These are phyloP conservation scores for Eretmocerus hayati DNA, from an alignment of 2,888 invertebrate species.

Conservation along the genomic window DNA sequence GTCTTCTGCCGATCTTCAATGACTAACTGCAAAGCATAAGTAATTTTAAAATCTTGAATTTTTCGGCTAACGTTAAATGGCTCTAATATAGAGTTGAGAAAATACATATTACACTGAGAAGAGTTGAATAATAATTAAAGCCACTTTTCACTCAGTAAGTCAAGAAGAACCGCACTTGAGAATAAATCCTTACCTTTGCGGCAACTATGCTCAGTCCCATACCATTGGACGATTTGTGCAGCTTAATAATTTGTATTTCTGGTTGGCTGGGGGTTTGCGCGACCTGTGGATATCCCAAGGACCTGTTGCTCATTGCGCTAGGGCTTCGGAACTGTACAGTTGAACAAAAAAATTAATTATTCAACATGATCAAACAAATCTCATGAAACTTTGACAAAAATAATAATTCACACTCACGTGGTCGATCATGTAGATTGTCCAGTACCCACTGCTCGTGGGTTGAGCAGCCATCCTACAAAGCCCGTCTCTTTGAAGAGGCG, in stretches of 20 bases:
- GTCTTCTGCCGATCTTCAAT: too few relatives aligned
- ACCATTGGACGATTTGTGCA: constrained; percentile 91
- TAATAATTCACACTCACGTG: constrained; percentile 49
- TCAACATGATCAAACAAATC: too few relatives aligned
- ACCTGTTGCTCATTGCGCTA: constrained; percentile 59
- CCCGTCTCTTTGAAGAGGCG: constrained; percentile 75
- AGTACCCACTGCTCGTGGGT: constrained; percentile 83
- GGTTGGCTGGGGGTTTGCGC: constrained; percentile 53
- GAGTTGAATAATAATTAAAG: too few relatives aligned
- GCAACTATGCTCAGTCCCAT: constrained; percentile 99
- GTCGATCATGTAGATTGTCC: constrained; percentile 87
- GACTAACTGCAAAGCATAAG: too few relatives aligned
- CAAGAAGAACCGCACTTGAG: too few relatives aligned
- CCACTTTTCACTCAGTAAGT: too few relatives aligned
- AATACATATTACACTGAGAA: too few relatives aligned
- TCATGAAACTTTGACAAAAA: too few relatives aligned
- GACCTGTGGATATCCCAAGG: constrained; percentile 47
- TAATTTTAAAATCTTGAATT: too few relatives aligned
- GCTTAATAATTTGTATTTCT: constrained; percentile 75
- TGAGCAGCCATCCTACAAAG: constrained; percentile 86
- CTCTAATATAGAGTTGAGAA: too few relatives aligned
- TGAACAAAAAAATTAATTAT: too few relatives aligned
- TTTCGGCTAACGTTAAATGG: too few relatives aligned
- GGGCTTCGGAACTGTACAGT: constrained; percentile 58
- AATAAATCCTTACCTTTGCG: constrained; percentile 90